Conservation (phyloP, 2,113 vertebrate genomes). For the Gasterosteus nipponicus region DNA sequence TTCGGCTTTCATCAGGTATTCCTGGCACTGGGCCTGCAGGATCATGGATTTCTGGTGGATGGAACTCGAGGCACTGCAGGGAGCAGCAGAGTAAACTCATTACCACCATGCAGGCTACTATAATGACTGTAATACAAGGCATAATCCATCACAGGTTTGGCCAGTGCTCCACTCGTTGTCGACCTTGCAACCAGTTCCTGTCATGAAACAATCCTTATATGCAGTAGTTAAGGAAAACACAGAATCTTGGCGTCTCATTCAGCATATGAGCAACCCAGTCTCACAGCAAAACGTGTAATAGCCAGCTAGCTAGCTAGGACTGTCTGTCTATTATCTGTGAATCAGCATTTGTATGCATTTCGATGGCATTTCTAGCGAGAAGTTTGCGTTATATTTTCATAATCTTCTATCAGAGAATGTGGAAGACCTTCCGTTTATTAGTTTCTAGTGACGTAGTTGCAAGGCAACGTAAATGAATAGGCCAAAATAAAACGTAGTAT, state of each 20-base stretch:
- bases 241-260: neutral
- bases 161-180: fast-evolving
- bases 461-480: too few relatives aligned
- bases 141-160: neutral
- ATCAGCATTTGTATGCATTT: too few relatives aligned
- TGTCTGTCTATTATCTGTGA: too few relatives aligned
- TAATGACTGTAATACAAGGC: neutral
- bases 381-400: too few relatives aligned
- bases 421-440: too few relatives aligned
- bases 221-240: neutral
- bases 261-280: neutral
- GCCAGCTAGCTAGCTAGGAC: too few relatives aligned
- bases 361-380: too few relatives aligned
- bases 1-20: conserved; percentile 71
- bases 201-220: neutral
- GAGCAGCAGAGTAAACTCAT: conserved; percentile 31
- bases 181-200: neutral
- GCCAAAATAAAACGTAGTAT: too few relatives aligned
- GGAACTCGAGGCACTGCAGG: conserved; percentile 46
- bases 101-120: neutral
- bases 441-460: too few relatives aligned
- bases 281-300: too few relatives aligned
- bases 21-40: conserved; percentile 74
- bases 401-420: too few relatives aligned
- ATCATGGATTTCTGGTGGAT: conserved; percentile 61